These are phyloP conservation scores for Eupithecia insigniata DNA, from an alignment of 2,888 invertebrate genomes.

Conservation along the genomic window DNA sequence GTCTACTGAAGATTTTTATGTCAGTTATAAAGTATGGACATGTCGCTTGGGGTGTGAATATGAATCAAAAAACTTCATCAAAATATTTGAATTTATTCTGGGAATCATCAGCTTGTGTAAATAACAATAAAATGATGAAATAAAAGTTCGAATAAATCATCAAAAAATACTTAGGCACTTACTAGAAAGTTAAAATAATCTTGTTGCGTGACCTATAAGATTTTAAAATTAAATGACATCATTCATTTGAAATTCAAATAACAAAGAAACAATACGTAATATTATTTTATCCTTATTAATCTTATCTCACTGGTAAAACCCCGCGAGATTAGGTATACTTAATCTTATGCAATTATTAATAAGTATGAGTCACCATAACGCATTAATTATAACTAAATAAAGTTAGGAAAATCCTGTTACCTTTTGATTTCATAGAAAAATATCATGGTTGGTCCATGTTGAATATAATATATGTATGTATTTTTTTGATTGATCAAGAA, in stretches of 20 bases:
- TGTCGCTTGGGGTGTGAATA: slow-evolving; percentile 42
- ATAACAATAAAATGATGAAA: background rate
- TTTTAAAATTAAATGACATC: background rate
- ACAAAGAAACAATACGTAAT: background rate
- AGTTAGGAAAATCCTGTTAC: background rate
- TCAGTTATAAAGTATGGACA: slow-evolving; percentile 64
- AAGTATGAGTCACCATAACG: background rate
- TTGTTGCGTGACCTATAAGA: background rate
- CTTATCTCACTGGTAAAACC: background rate
- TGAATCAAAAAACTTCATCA: slow-evolving; percentile 7
- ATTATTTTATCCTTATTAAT: background rate
- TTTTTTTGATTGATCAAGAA: too few relatives aligned
- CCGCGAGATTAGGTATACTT: background rate
- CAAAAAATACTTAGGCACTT: background rate
- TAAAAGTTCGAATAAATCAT: background rate
- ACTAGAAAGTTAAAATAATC: background rate
- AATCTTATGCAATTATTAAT: background rate
- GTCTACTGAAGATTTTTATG: slow-evolving; percentile 67
- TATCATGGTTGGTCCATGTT: background rate
- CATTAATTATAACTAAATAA: background rate
- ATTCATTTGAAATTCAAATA: background rate
- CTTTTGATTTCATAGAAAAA: background rate
- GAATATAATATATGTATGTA: background rate
- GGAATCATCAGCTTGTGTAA: background rate
- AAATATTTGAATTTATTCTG: background rate